Conservation (phyloP, 2,888 invertebrate species). For the Argynnis bischoffii region DNA sequence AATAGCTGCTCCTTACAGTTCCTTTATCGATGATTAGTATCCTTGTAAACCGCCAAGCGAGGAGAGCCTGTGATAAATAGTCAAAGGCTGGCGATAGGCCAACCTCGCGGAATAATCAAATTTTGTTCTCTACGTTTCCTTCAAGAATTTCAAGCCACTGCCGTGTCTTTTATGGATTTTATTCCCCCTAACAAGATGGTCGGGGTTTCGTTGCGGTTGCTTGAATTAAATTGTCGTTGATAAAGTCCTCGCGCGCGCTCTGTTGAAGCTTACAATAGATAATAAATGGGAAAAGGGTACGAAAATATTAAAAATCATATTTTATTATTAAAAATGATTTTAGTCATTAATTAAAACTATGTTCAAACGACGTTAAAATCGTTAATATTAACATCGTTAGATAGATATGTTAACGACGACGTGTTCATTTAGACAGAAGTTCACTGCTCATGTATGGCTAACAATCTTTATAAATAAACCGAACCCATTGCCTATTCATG, state of each 20-base stretch:
- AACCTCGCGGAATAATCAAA: constrained; percentile 82
- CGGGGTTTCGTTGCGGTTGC: constrained; percentile 66
- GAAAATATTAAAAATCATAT: constrained; percentile 2
- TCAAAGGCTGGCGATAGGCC: constrained; percentile 78
- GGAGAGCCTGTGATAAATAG: constrained; percentile 78
- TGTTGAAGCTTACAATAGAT: constrained; percentile 48
- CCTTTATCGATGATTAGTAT: constrained; percentile 75
- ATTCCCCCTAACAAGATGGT: constrained; percentile 78
- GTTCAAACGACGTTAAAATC: constrained; percentile 36
- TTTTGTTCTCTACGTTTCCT: constrained; percentile 70
- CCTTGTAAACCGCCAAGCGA: constrained; percentile 74
- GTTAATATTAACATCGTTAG: constrained; percentile 33
- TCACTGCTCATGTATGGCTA: constrained; percentile 72
- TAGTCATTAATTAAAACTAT: constrained; percentile 3
- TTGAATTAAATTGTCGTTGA: constrained; percentile 79
- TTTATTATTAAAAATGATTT: constrained; percentile 6
- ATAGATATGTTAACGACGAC: constrained; percentile 49
- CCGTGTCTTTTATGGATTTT: constrained; percentile 80
- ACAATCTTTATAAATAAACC: constrained; percentile 82
- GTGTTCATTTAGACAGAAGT: constrained; percentile 73
- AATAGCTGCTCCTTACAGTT: constrained; percentile 46
- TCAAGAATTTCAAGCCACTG: constrained; percentile 57
- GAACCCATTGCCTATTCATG: constrained; percentile 82
- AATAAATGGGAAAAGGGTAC: constrained; percentile 44
- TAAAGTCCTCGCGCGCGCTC: constrained; percentile 66